Percentiles rank a stretch among this genome's conserved stretches.
phyloP scores from a whole-genome alignment of 2,797 vertebrate species.

The Amphiprion clarkii region DNA sequence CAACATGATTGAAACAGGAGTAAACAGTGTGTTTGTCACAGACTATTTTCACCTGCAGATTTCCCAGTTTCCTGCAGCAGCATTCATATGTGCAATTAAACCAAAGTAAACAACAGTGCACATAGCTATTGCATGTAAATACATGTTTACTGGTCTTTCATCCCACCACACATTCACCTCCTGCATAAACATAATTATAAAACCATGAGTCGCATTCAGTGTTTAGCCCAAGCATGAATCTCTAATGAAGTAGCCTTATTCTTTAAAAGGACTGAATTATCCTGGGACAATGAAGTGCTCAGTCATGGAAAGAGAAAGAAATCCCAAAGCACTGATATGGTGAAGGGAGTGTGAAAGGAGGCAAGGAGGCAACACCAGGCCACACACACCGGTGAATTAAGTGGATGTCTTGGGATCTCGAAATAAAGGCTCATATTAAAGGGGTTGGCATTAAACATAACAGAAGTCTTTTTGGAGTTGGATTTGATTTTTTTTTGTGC shows the following conservation, averaged over 20 bases:
- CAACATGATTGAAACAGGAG: not conserved
- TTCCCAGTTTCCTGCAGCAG: not conserved
- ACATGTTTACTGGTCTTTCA: not conserved
- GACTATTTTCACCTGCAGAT: not conserved
- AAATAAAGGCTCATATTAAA: constrained; percentile 8
- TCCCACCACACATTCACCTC: not conserved
- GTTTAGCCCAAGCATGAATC: constrained; percentile 40
- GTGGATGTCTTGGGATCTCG: constrained; percentile 29
- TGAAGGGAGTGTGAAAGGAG: constrained; percentile 26
- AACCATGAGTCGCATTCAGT: constrained; percentile 32
- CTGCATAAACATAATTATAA: constrained; percentile 31
- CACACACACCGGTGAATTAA: constrained; percentile 42
- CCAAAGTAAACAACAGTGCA: not conserved
- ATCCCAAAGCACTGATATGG: constrained; percentile 49
- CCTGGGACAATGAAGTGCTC: constrained; percentile 57
- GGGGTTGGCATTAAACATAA: constrained; percentile 5
- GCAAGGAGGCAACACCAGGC: constrained; percentile 21
- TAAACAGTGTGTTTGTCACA: not conserved
- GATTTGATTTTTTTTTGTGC: constrained; percentile 7
- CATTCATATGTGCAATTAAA: not conserved
- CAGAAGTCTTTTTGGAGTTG: constrained; percentile 1
- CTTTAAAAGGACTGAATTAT: constrained; percentile 41
- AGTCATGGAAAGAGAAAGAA: constrained; percentile 65
- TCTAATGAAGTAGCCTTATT: constrained; percentile 52
- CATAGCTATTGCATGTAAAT: not conserved